Evolutionary conservation across 2,113 vertebrate genomes (phyloP), one percentile per base, ranked within the genome.

Genomic region (Xyrauchen texanus): DNA sequence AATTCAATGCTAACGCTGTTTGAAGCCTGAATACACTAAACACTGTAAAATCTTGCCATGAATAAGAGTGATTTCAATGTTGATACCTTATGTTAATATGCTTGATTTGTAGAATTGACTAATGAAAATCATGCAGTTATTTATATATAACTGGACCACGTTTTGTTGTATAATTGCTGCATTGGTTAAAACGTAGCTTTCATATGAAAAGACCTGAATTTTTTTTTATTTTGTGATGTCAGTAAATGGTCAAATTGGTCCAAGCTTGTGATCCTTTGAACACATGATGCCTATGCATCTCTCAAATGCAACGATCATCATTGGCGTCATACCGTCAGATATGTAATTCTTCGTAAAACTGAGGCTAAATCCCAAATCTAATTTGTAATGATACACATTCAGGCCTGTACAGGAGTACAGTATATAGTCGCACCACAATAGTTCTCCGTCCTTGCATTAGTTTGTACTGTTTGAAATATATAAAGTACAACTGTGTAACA

Each of bases 221-320:
- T 69, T 53, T 21, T 4, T 49, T 51, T 6, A 3, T 21, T 21
- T 68, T 68, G 15, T 21, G 66, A 49, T 34, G 47, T 69, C 67
- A 53, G n/a, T 69, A 69, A 69, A 53, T 71, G 68, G 68, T 71
- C 68, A 71, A 44, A 45, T 7, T n/a, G 53, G 8, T 71, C 7
- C 2, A 71, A 71, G 67, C 16, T 69, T 16, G 12, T 11, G 46
- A 68, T 16, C 45, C 42, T 34, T 53, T 53, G 51, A 53, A 10
- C 51, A n/a, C 51, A 53, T 3, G 3, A 34, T 34, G 21, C 21
- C 21, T 34, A 34, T 34, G 21, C 21, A 34, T 34, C 21, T 34
- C 21, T 34, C 21, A 34, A 3, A 34, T 34, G 1, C 21, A 34
- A 34, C 3, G 21, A 34, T 34, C 3, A 34, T 34, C 21, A 1